Evolutionary conservation across 2,888 invertebrate species (phyloP).

Genomic region (Slavum lentiscoides): DNA sequence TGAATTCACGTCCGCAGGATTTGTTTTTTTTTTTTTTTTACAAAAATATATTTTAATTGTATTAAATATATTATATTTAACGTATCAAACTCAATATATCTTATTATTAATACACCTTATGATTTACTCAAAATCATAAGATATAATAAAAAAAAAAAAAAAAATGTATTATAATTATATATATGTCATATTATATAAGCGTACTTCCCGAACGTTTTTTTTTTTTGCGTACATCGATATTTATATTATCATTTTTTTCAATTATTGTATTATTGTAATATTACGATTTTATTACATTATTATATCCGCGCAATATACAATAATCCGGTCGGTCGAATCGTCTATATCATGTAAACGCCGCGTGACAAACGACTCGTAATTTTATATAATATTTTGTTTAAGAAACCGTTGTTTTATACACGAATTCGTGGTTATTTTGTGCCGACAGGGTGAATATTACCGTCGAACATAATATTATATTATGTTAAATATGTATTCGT

Average conservation of each 20-base stretch:
- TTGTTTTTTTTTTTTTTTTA: no score
- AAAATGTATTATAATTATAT: neutral
- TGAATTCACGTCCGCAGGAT: no score
- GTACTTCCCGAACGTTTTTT: constrained; percentile 13
- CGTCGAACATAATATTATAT: neutral
- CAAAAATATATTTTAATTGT: no score
- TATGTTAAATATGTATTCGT: neutral
- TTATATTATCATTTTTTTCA: no score
- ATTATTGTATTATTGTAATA: constrained; percentile 4
- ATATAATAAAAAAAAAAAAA: no score
- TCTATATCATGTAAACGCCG: neutral
- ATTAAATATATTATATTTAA: no score
- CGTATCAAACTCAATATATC: no score
- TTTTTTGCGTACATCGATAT: no score
- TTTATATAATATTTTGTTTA: constrained; percentile 3
- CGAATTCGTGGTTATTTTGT: neutral
- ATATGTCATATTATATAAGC: neutral
- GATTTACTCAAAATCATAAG: neutral
- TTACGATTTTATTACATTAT: neutral
- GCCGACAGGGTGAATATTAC: constrained; percentile 14
- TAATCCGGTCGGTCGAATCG: no score
- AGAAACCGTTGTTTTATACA: constrained; percentile 30
- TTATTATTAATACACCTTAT: no score
- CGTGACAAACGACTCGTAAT: neutral
- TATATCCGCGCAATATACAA: no score